Evolutionary conservation across 2,797 vertebrate genomes (phyloP), one percentile per base, ranked within the genome.

Genomic region (Ceyx erithaca): DNA sequence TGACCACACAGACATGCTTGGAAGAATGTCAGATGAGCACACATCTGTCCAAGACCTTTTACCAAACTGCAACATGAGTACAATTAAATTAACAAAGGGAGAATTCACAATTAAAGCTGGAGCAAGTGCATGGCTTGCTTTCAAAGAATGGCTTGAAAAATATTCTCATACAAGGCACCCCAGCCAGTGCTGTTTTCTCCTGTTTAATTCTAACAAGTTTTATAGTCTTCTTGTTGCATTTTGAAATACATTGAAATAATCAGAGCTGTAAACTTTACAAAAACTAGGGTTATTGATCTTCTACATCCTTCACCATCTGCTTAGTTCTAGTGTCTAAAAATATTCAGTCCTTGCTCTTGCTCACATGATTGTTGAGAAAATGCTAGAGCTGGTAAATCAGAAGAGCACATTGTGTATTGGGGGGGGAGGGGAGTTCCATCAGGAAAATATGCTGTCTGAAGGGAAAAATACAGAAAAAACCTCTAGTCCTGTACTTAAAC

Each of bases 331-430:
- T 88, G 67, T 72, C 92, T 94, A 95, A 93, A 94, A 94, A 96
- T 85, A 85, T 75, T 76, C 80, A 67, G 76, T 82, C 70, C 87
- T 85, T 93, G 93, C 92, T 77, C 67, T 83, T 68, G 58, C 89
- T 94, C 87, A 94, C 95, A 96, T 96, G 95, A 89, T 85, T 72
- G 89, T 92, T 94, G 94, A 94, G 95, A 96, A 96, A 94, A 94
- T 94, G 96, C 77, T 84, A 41, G 87, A 89, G 80, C 77, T 96
- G 89, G 88, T 96, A 96, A 92, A 87, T 75, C 71, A 70, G 81
- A 89, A 80, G 57, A 94, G 95, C 93, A 96, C 95, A 82, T 75
- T 80, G 89, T 93, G 90, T 90, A 26, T 61, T 69, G 40, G 82
- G 85, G 85, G 37, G 37, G 68, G 87, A 85, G 80, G 85, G 80